These are phyloP conservation scores for Pionites leucogaster DNA, from an alignment of 2,113 vertebrate species.

Conservation along the genomic window DNA sequence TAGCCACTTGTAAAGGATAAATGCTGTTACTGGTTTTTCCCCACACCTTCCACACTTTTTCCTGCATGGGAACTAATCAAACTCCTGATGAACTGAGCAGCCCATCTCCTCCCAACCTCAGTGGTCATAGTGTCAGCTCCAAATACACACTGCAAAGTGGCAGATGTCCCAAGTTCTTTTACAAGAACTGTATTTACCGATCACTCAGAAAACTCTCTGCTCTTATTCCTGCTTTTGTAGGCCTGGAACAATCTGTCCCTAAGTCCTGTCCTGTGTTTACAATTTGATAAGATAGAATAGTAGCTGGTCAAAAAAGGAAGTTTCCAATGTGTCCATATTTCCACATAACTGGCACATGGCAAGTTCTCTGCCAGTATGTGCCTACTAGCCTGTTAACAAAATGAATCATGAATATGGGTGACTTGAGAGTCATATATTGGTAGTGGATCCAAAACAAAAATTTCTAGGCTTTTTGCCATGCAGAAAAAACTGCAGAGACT, in stretches of 20 bases:
- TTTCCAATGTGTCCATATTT: conserved; percentile 22
- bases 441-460: conserved; percentile 75
- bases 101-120: background rate
- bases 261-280: background rate
- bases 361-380: conserved; percentile 62
- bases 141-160: background rate
- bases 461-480: conserved; percentile 73
- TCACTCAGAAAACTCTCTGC: background rate
- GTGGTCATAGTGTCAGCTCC: background rate
- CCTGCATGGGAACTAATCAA: background rate
- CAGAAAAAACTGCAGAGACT: conserved; percentile 9
- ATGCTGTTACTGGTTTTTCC: background rate
- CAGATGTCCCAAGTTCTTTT: background rate
- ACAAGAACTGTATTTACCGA: background rate
- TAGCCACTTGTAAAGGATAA: background rate
- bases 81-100: background rate
- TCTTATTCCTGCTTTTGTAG: background rate
- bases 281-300: conserved; percentile 5
- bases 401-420: conserved; percentile 67
- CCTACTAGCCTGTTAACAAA: conserved; percentile 55
- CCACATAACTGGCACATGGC: conserved; percentile 44
- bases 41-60: background rate
- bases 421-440: conserved; percentile 74
- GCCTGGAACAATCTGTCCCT: background rate
- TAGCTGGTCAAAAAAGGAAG: conserved; percentile 67